These are phyloP conservation scores for Brachypodius melanocephalos DNA, from an alignment of 2,113 vertebrate genomes.

Conservation along the genomic window DNA sequence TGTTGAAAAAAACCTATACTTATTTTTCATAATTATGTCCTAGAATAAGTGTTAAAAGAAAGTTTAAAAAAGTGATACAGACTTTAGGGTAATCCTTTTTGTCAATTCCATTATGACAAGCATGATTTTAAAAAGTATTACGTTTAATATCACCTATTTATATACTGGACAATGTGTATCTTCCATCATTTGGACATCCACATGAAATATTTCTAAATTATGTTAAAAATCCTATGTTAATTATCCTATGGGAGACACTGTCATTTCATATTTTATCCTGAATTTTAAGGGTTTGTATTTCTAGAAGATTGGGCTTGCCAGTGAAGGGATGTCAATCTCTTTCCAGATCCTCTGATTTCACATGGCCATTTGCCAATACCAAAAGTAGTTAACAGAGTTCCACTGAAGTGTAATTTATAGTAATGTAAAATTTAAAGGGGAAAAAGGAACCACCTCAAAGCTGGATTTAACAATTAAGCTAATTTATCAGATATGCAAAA, in stretches of 20 bases:
- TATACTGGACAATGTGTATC: neutral
- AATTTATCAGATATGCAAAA: neutral
- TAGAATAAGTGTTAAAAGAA: neutral
- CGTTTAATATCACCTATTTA: neutral
- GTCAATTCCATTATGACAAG: neutral
- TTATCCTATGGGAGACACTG: neutral
- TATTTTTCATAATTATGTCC: slow-evolving; percentile 22
- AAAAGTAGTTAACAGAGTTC: neutral
- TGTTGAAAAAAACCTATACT: neutral
- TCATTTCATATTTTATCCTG: neutral
- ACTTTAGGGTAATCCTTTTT: neutral
- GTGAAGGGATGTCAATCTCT: neutral
- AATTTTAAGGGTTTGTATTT: neutral
- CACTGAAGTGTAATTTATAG: neutral
- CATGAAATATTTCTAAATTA: neutral
- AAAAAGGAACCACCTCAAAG: neutral
- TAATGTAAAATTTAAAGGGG: neutral
- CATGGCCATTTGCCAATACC: neutral
- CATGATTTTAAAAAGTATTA: neutral
- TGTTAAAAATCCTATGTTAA: too few relatives aligned
- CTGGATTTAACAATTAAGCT: neutral
- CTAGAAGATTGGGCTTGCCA: neutral
- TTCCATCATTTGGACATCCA: neutral
- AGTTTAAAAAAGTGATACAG: neutral
- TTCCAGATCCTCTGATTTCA: neutral